A percentile compares a stretch with the other conserved stretches of the same genome.
Conservation (phyloP, 2,888 invertebrate genomes). For the Eristalis arbustorum region DNA sequence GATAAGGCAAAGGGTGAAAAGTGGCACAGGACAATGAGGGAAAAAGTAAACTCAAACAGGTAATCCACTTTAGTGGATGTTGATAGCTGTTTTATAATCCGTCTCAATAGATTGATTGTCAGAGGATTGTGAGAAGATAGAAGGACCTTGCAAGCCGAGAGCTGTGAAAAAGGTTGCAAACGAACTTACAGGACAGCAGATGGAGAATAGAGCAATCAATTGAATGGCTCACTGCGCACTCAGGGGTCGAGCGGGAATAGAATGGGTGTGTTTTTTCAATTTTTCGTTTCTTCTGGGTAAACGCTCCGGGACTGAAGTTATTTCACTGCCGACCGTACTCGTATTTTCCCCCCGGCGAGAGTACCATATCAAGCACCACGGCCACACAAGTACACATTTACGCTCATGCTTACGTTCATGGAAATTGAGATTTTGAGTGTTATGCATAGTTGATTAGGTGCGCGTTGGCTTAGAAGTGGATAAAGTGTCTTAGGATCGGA, state of each 20-base stretch:
- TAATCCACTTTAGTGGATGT: constrained; percentile 62
- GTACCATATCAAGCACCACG: not conserved
- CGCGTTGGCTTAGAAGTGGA: not conserved
- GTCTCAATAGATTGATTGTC: constrained; percentile 59
- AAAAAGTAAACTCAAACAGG: constrained; percentile 50
- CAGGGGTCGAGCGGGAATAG: not conserved
- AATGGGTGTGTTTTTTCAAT: not conserved
- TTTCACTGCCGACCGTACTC: not conserved
- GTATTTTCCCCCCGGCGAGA: not conserved
- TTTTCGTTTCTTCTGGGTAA: constrained; percentile 3
- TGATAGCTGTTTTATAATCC: constrained; percentile 59
- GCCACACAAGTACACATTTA: not conserved
- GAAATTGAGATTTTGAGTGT: constrained; percentile 24
- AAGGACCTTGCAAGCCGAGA: not conserved
- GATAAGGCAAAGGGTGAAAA: not conserved
- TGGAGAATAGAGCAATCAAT: constrained; percentile 45
- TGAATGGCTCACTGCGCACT: constrained; percentile 53
- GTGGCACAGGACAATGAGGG: not conserved
- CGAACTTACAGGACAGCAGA: constrained; percentile 1
- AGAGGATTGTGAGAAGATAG: constrained; percentile 22
- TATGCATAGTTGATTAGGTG: constrained; percentile 26
- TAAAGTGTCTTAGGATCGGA: not conserved
- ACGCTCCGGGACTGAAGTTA: not conserved
- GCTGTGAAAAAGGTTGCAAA: constrained; percentile 21
- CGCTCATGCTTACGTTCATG: not conserved